Percentiles rank a stretch among this genome's conserved stretches.
These are phyloP conservation scores for Chrysodeixis includens DNA, from an alignment of 2,888 invertebrate genomes.

Conservation along the genomic window DNA sequence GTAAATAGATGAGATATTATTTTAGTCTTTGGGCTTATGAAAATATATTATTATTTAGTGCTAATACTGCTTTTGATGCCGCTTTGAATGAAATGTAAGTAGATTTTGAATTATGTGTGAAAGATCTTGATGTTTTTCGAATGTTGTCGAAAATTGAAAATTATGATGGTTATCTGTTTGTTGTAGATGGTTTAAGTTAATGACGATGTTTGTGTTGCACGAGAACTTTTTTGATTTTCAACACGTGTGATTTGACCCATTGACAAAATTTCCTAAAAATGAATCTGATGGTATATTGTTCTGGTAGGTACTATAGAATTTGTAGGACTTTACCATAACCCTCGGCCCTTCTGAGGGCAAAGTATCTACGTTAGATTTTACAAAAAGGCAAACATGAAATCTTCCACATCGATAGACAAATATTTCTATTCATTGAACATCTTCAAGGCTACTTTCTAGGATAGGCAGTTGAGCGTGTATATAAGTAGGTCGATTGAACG, in stretches of 20 bases:
- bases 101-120: conserved; percentile 29
- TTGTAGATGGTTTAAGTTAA: neutral
- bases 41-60: conserved; percentile 51
- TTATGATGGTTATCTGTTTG: neutral
- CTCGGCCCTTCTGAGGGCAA: neutral
- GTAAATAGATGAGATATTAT: conserved; percentile 67
- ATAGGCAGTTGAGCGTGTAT: conserved; percentile 30
- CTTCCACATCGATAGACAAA: conserved; percentile 17
- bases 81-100: conserved; percentile 45
- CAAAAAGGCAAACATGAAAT: conserved; percentile 26
- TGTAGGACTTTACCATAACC: neutral
- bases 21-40: conserved; percentile 64
- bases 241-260: neutral
- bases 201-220: conserved; percentile 9
- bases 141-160: conserved; percentile 13
- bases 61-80: conserved; percentile 57
- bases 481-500: conserved; percentile 52
- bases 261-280: neutral
- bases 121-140: conserved; percentile 24
- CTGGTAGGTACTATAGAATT: neutral
- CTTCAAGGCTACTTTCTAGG: conserved; percentile 24
- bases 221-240: conserved; percentile 5
- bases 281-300: neutral
- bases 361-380: neutral
- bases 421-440: conserved; percentile 16